phyloP scores from a whole-genome alignment of 2,797 vertebrate species.

The Sebastes nivosus region DNA sequence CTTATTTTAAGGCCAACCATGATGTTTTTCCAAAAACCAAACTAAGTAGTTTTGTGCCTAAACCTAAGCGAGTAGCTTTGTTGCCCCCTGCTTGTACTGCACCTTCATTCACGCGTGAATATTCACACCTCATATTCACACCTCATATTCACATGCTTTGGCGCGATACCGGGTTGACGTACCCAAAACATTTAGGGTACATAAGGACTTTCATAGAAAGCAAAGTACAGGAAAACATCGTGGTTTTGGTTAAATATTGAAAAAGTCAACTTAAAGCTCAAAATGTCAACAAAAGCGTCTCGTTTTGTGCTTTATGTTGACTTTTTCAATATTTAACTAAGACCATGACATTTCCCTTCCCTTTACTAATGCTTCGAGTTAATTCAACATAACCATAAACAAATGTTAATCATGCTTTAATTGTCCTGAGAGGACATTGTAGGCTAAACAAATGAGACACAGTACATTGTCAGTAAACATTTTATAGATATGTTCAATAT shows the following conservation, averaged over 20 bases:
- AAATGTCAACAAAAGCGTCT: background rate
- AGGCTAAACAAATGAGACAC: background rate
- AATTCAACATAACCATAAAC: background rate
- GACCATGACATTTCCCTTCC: background rate
- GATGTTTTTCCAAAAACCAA: no score
- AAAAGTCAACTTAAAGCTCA: no score
- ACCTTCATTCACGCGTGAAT: accelerated
- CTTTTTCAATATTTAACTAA: background rate
- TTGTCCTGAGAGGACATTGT: background rate
- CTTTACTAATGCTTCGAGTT: background rate
- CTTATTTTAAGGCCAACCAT: no score
- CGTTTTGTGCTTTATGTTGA: background rate
- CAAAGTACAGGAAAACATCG: background rate
- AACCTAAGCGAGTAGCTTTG: no score
- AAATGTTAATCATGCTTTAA: background rate
- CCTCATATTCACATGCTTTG: no score
- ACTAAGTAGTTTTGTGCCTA: no score
- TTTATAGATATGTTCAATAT: background rate
- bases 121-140: no score
- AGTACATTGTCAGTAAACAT: background rate
- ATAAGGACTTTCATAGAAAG: background rate
- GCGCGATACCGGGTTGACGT: no score
- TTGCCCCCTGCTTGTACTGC: no score
- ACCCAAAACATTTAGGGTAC: background rate
- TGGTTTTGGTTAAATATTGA: background rate